Evolutionary conservation across 2,113 vertebrate species (phyloP).

Genomic region (Gadus chalcogrammus): DNA sequence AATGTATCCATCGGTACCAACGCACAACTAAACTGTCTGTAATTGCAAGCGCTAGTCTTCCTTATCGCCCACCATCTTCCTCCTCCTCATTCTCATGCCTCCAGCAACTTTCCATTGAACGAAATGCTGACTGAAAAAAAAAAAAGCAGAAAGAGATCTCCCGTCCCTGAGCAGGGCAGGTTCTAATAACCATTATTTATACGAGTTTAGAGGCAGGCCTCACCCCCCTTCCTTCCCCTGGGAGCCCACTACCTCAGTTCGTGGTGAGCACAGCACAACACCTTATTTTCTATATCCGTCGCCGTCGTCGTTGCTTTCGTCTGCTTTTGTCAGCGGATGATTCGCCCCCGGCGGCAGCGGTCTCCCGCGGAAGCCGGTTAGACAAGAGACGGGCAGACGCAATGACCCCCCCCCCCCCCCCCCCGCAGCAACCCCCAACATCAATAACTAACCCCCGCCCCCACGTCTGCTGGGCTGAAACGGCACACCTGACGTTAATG

Average conservation of each 20-base stretch:
- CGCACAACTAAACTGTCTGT: constrained; percentile 1
- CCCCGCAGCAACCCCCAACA: background rate
- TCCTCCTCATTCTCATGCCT: too few species aligned
- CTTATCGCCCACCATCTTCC: constrained; percentile 28
- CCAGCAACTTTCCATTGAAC: too few species aligned
- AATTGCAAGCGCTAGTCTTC: constrained; percentile 39
- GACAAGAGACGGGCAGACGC: constrained; percentile 48
- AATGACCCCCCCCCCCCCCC: constrained; percentile 34
- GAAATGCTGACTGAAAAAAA: constrained; percentile 30
- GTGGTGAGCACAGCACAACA: constrained; percentile 36
- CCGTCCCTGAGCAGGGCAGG: constrained; percentile 17
- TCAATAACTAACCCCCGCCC: constrained; percentile 42
- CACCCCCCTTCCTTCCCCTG: constrained; percentile 18
- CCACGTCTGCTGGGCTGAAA: constrained; percentile 47
- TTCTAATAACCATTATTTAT: constrained; percentile 48
- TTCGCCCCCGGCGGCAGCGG: constrained; percentile 24
- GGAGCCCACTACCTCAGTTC: constrained; percentile 16
- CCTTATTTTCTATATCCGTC: constrained; percentile 35
- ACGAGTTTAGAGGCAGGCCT: constrained; percentile 6
- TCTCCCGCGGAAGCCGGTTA: constrained; percentile 46
- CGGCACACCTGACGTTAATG: constrained; percentile 48
- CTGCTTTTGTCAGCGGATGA: constrained; percentile 1
- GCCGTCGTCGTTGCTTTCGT: constrained; percentile 29
- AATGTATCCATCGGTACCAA: background rate
- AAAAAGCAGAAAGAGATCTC: constrained; percentile 18